phyloP scores from a whole-genome alignment of 2,888 invertebrate species.

The Leucania comma region DNA sequence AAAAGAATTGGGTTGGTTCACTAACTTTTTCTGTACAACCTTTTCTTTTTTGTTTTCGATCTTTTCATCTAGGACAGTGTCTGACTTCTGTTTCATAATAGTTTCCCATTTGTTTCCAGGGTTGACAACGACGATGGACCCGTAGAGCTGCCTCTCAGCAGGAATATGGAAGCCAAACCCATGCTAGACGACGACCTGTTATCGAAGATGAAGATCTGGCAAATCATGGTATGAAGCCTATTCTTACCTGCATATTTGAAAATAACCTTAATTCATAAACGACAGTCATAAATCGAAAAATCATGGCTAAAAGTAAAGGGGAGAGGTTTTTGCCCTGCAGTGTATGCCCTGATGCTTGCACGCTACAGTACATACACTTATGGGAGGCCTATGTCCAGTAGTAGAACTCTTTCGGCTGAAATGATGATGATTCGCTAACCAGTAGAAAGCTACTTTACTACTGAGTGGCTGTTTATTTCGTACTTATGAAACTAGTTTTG shows the following conservation, averaged over 20 bases:
- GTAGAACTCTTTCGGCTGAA: no score
- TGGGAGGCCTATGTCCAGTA: no score
- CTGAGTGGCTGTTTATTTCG: no score
- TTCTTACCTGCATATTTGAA: background rate
- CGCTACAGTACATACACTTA: no score
- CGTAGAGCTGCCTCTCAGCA: constrained; percentile 69
- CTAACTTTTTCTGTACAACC: background rate
- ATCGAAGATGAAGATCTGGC: constrained; percentile 85
- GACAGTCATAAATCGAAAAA: no score
- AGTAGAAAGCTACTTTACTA: no score
- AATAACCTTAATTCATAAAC: background rate
- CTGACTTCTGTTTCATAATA: background rate
- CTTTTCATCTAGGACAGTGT: background rate
- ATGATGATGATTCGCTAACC: no score
- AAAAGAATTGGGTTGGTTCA: no score
- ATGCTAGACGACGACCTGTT: constrained; percentile 86
- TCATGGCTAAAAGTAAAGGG: background rate
- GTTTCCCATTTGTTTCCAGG: constrained; percentile 64
- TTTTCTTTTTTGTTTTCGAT: background rate
- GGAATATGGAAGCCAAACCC: constrained; percentile 82
- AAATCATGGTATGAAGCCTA: constrained; percentile 80
- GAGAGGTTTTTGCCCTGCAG: background rate
- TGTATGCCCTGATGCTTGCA: no score
- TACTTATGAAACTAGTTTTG: no score
- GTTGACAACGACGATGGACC: constrained; percentile 72